Conservation (phyloP, 1,140 invertebrate genomes). For the Hylaeus anthracinus region DNA sequence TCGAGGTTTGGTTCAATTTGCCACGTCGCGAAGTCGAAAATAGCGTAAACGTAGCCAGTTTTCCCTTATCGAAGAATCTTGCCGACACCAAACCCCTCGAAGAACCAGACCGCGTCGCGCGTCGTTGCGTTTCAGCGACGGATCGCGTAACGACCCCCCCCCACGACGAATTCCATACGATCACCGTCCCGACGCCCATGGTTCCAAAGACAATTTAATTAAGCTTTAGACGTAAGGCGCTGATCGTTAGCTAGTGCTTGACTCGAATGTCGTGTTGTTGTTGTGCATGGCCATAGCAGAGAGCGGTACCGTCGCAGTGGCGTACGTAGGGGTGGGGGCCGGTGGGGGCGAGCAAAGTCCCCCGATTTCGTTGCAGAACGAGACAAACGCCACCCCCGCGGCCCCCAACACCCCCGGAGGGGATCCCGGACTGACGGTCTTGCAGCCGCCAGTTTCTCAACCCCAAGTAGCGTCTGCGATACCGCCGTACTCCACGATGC, state of each 20-base stretch:
- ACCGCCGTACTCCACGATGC: slow-evolving; percentile 84
- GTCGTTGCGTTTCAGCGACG: too few relatives aligned
- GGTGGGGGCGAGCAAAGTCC: slow-evolving; percentile 81
- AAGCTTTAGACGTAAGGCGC: slow-evolving; percentile 74
- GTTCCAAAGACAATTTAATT: slow-evolving; percentile 56
- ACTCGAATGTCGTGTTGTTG: slow-evolving; percentile 79
- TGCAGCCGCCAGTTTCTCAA: slow-evolving; percentile 82
- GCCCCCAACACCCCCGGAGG: slow-evolving; percentile 80
- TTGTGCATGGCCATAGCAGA: slow-evolving; percentile 82
- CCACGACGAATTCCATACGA: slow-evolving; percentile 12
- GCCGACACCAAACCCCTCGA: background rate
- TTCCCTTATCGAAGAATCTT: slow-evolving; percentile 13
- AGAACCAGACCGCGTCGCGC: background rate
- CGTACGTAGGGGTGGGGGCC: slow-evolving; percentile 81
- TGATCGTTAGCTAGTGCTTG: slow-evolving; percentile 76
- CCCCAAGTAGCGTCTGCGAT: slow-evolving; percentile 78
- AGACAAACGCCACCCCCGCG: slow-evolving; percentile 80
- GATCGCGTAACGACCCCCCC: background rate
- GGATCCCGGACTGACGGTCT: slow-evolving; percentile 81
- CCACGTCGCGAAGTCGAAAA: background rate
- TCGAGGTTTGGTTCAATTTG: too few relatives aligned
- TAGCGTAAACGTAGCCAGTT: slow-evolving; percentile 13
- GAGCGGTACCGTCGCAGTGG: slow-evolving; percentile 82
- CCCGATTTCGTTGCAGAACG: slow-evolving; percentile 83
- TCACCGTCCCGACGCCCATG: slow-evolving; percentile 40